Evolutionary conservation across 2,113 vertebrate genomes (phyloP), one percentile per base, ranked within the genome.

Genomic region (Corythornis cristatus): DNA sequence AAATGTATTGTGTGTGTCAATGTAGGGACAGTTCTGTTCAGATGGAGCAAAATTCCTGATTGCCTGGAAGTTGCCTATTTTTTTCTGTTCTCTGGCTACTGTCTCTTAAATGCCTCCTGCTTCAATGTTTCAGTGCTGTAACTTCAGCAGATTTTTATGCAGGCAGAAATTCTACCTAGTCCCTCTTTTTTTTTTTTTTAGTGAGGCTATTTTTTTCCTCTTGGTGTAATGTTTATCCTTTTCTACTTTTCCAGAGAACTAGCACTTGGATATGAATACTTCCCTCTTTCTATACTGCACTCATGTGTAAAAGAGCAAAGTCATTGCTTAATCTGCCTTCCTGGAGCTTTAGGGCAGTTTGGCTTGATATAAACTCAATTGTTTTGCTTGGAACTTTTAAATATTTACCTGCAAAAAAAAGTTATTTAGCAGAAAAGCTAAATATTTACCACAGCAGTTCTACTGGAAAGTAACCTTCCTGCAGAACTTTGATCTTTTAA

Each of bases 371-470:
- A 57, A 90, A 51, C 8, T 29, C 7, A 28, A 4, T n/a, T 80
- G 23, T 37, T 80, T 86, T 84, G 5, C 28, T 87, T 82, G 28
- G 8, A 66, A 66, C 33, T 90, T 91, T 33, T 28, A 88, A 93
- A 86, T 96, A 86, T 94, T 96, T 94, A 65, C 73, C 28, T 2
- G 37, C 68, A 68, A 54, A 70, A 72, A 50, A 5, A 8, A 20
- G 58, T 60, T 84, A 23, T 86, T 94, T 28, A 93, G 5, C 31
- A 84, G 50, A 82, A 83, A 79, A 87, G 58, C 77, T 89, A 89
- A 93, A 84, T 82, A 86, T 92, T 94, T 93, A 61, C 77, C 33
- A 50, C 19, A 73, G 28, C 10, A 50, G 8, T 73, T 89, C 53
- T 51, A 31, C 66, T 94, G 70, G 58, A 76, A 84, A 93, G 40